These are phyloP conservation scores for Drosophila buzzatii DNA, from an alignment of 2,888 invertebrate species.

Conservation along the genomic window DNA sequence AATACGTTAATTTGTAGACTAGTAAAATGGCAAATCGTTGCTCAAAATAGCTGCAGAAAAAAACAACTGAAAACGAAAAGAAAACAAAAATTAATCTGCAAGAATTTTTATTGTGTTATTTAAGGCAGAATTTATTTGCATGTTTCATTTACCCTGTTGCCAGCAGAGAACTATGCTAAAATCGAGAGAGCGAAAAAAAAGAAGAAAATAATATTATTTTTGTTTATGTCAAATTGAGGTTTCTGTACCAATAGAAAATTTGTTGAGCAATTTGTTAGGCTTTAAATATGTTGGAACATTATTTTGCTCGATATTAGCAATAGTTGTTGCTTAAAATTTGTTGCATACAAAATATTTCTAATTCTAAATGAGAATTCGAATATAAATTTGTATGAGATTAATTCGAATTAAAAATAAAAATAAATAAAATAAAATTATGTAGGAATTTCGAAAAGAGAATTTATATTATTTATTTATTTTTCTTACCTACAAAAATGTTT, in stretches of 20 bases:
- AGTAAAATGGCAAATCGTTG: conserved; percentile 52
- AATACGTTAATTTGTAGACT: conserved; percentile 64
- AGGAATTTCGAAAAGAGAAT: too few relatives aligned
- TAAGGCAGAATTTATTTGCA: conserved; percentile 43
- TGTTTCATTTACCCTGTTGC: background rate
- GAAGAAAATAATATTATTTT: background rate
- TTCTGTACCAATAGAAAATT: background rate
- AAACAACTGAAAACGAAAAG: background rate
- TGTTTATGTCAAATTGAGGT: conserved; percentile 2
- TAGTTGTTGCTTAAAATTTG: background rate
- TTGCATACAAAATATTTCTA: background rate
- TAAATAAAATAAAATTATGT: too few relatives aligned
- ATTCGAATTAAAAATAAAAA: background rate
- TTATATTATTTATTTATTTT: too few relatives aligned
- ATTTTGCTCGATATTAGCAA: background rate
- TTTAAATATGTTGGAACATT: background rate
- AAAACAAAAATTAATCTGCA: conserved; percentile 30
- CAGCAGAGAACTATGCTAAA: background rate
- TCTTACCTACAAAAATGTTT: too few relatives aligned
- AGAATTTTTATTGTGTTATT: conserved; percentile 28
- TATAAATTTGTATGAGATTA: background rate
- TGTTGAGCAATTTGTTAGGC: background rate
- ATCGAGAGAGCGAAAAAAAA: too few relatives aligned
- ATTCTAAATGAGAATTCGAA: background rate
- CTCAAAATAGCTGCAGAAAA: conserved; percentile 58